A percentile compares a stretch with the other conserved stretches of the same genome.
Conservation (phyloP, 1,140 invertebrate genomes). For the Calephelis virginiensis region DNA sequence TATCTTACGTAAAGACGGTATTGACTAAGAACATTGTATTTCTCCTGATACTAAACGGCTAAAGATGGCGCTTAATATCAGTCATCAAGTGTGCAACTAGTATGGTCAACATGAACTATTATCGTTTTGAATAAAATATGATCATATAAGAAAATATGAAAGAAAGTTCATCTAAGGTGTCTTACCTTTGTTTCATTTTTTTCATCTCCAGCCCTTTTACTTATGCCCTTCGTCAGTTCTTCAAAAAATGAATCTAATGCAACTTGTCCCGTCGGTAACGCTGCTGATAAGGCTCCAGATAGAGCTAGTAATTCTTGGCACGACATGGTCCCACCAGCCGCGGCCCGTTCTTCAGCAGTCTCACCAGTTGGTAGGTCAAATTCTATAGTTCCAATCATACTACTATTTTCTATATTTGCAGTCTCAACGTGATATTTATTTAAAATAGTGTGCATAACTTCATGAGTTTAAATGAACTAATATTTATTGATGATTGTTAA, state of each 20-base stretch:
- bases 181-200: constrained; percentile 65
- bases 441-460: too few species aligned
- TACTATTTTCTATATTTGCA: constrained; percentile 9
- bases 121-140: too few species aligned
- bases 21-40: too few species aligned
- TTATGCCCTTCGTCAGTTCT: constrained; percentile 86
- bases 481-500: too few species aligned
- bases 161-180: neutral
- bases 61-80: too few species aligned
- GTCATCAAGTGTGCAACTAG: too few species aligned
- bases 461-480: too few species aligned
- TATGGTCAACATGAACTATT: too few species aligned
- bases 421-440: neutral
- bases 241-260: constrained; percentile 89
- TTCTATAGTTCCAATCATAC: constrained; percentile 61
- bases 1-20: too few species aligned
- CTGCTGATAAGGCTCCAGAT: constrained; percentile 93
- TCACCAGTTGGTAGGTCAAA: constrained; percentile 73
- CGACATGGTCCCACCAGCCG: constrained; percentile 83
- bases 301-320: constrained; percentile 95
- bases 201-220: constrained; percentile 69
- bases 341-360: constrained; percentile 59
- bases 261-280: constrained; percentile 92
- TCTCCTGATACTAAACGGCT: too few species aligned
- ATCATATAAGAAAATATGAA: too few species aligned